Percentiles rank a stretch among this genome's conserved stretches.
Conservation (phyloP, 2,113 vertebrate genomes). For the Eulemur rufifrons region DNA sequence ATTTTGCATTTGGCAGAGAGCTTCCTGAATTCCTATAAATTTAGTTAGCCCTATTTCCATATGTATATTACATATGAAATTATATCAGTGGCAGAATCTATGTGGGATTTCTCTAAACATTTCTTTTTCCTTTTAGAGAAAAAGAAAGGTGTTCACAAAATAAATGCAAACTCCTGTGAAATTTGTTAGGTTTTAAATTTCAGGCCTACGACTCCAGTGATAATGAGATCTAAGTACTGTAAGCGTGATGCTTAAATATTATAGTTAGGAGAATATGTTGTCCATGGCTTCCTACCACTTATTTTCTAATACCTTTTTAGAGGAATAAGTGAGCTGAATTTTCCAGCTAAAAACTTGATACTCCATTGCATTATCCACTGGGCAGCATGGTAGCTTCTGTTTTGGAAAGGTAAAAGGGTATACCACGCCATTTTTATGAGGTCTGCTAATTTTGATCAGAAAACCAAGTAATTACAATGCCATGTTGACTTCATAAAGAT, state of each 20-base stretch:
- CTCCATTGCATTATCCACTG: neutral
- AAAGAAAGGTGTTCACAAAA: neutral
- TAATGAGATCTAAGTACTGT: neutral
- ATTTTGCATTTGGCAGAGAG: neutral
- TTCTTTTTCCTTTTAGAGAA: constrained; percentile 23
- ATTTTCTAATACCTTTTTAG: neutral
- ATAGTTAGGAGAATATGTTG: constrained; percentile 10
- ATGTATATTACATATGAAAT: neutral
- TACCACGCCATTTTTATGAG: neutral
- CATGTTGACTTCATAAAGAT: neutral
- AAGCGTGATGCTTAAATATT: neutral
- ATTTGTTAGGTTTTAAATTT: constrained; percentile 26
- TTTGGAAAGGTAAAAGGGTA: neutral
- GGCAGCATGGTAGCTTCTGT: neutral
- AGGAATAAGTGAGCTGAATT: neutral
- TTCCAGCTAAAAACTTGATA: neutral
- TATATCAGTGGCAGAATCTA: constrained; percentile 14
- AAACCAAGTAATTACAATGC: constrained; percentile 8
- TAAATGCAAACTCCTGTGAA: constrained; percentile 45
- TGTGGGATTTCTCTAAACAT: constrained; percentile 10
- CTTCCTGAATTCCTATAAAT: constrained; percentile 6
- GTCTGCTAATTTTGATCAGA: neutral
- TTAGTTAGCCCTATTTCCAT: constrained; percentile 33
- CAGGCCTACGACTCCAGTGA: neutral
- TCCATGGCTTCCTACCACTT: neutral